A percentile compares a stretch with the other conserved stretches of the same genome.
Evolutionary conservation across 2,113 vertebrate genomes (phyloP).

Genomic region (Eptatretus burgeri): DNA sequence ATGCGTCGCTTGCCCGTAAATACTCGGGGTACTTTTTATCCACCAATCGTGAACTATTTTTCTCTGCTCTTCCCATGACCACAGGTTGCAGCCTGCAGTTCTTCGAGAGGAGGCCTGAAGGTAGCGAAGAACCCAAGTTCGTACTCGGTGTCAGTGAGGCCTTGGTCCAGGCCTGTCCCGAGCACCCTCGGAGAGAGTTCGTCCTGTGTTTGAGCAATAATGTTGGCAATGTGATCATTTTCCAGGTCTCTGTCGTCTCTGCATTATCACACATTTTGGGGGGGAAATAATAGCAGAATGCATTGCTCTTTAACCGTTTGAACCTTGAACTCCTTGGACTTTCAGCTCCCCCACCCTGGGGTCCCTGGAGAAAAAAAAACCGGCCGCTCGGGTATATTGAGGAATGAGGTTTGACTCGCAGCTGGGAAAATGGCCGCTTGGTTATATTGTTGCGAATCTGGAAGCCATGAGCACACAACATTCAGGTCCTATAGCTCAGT

Average conservation of each 20-base stretch:
- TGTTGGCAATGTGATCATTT: slow-evolving; percentile 68
- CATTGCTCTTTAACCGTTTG: no score
- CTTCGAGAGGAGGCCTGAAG: slow-evolving; percentile 58
- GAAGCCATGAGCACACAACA: no score
- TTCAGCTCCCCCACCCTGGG: no score
- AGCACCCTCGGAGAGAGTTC: slow-evolving; percentile 81
- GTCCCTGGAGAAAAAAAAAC: no score
- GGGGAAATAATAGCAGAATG: no score
- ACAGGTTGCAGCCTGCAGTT: slow-evolving; percentile 69
- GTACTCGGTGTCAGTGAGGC: slow-evolving; percentile 66
- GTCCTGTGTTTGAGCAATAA: slow-evolving; percentile 92
- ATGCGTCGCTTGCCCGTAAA: neutral
- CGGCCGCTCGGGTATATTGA: no score
- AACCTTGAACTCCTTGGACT: no score
- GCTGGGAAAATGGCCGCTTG: no score
- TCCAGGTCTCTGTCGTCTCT: slow-evolving; percentile 32
- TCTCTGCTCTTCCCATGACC: slow-evolving; percentile 8
- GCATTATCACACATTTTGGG: no score
- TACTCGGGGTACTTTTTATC: neutral
- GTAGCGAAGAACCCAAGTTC: slow-evolving; percentile 36
- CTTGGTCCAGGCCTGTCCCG: slow-evolving; percentile 66
- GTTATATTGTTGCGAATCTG: no score
- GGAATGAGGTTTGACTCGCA: no score
- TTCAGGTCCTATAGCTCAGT: no score
- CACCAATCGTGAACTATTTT: neutral